Evolutionary conservation across 2,797 vertebrate genomes (phyloP).

Genomic region (Melanotaenia trifasciata): DNA sequence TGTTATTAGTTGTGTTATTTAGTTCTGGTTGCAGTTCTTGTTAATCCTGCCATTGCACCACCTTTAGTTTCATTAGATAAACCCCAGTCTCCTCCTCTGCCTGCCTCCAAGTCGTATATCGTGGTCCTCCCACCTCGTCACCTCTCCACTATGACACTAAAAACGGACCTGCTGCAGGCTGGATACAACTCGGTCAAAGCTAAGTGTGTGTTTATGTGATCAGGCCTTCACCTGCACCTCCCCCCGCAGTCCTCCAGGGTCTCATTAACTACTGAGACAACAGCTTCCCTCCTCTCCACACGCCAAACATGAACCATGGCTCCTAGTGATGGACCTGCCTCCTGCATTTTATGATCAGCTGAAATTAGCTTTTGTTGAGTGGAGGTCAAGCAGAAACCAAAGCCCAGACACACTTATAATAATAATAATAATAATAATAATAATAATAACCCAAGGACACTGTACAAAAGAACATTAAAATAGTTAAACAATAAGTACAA

Average conservation of each 20-base stretch:
- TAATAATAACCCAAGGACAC: no score
- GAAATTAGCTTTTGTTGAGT: constrained; percentile 7
- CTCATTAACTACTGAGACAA: constrained; percentile 60
- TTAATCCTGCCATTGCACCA: not conserved
- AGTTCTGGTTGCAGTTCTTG: no score
- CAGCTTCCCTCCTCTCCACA: constrained; percentile 20
- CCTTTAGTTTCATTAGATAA: not conserved
- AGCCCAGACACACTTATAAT: not conserved
- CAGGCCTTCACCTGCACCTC: constrained; percentile 26
- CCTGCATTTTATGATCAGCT: constrained; percentile 31
- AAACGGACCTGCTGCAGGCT: not conserved
- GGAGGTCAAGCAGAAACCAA: constrained; percentile 3
- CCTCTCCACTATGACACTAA: not conserved
- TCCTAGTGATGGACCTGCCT: constrained; percentile 17
- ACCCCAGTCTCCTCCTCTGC: not conserved
- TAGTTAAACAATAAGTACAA: no score
- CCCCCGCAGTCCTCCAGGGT: constrained; percentile 38
- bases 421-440: no score
- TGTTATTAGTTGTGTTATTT: no score
- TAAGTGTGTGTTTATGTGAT: constrained; percentile 24
- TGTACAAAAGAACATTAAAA: no score
- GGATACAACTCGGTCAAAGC: constrained; percentile 9
- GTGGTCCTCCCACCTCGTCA: not conserved
- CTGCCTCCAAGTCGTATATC: not conserved
- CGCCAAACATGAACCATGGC: constrained; percentile 30